These are phyloP conservation scores for Chinchilla lanigera DNA, from an alignment of 2,113 vertebrate species.

Conservation along the genomic window DNA sequence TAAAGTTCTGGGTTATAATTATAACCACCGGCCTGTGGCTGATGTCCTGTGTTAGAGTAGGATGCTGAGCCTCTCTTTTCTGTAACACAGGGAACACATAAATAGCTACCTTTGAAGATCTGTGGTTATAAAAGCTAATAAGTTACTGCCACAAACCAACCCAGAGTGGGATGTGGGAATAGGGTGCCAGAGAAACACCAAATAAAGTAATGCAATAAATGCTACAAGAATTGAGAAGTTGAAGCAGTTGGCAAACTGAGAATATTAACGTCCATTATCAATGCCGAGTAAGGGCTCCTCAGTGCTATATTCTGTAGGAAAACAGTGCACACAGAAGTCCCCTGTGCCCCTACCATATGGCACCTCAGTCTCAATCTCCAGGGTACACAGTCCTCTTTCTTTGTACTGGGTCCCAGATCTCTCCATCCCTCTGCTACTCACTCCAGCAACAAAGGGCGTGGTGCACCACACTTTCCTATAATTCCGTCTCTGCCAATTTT, in stretches of 20 bases:
- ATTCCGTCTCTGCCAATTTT: not conserved
- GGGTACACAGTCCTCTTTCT: not conserved
- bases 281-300: not conserved
- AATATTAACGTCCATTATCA: not conserved
- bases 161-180: constrained; percentile 6
- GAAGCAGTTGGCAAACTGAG: not conserved
- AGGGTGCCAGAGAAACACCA: not conserved
- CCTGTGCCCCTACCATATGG: not conserved
- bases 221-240: not conserved
- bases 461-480: not conserved
- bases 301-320: not conserved
- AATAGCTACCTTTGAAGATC: not conserved
- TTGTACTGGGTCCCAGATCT: not conserved
- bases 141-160: constrained; percentile 27
- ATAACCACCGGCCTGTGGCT: not conserved
- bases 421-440: not conserved
- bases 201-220: not conserved
- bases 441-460: not conserved
- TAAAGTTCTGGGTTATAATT: constrained; percentile 11
- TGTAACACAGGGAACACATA: constrained; percentile 39
- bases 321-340: not conserved
- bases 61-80: not conserved
- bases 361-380: not conserved
- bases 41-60: not conserved
- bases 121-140: constrained; percentile 33